These are phyloP conservation scores for Eutolmus rufibarbis DNA, from an alignment of 2,888 invertebrate species.

Conservation along the genomic window DNA sequence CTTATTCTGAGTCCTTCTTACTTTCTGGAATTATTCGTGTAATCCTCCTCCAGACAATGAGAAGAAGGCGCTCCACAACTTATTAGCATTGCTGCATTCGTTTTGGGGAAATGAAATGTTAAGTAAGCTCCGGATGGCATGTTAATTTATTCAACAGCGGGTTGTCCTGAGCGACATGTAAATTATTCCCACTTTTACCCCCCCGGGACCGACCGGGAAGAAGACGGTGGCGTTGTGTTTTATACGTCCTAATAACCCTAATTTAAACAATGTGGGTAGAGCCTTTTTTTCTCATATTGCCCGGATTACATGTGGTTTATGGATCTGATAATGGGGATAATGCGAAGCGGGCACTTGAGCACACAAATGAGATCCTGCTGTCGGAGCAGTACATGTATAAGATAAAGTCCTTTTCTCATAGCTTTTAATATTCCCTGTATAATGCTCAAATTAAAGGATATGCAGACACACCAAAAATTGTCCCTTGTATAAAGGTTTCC, in stretches of 20 bases:
- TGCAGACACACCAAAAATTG: not conserved
- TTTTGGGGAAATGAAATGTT: slow-evolving; percentile 17
- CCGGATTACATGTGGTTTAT: not conserved
- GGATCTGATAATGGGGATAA: not conserved
- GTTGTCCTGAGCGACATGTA: not conserved
- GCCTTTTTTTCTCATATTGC: not conserved
- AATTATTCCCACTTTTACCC: not conserved
- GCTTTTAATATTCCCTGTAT: not conserved
- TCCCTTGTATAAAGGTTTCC: not conserved
- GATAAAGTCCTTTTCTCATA: not conserved
- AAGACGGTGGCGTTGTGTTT: not conserved
- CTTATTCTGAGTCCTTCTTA: not conserved
- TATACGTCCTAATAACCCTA: not conserved
- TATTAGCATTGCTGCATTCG: slow-evolving; percentile 13
- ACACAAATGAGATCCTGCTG: not conserved
- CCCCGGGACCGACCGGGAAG: not conserved
- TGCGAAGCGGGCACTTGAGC: not conserved
- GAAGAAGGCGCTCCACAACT: not conserved
- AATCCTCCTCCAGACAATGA: not conserved
- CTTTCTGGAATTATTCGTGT: not conserved
- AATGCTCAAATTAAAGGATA: not conserved
- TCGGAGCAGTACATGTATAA: not conserved
- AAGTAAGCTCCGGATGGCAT: not conserved
- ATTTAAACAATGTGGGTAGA: not conserved
- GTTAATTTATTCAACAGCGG: slow-evolving; percentile 17